phyloP scores from a whole-genome alignment of 2,797 vertebrate species.

The Platyrinchus mystaceus region DNA sequence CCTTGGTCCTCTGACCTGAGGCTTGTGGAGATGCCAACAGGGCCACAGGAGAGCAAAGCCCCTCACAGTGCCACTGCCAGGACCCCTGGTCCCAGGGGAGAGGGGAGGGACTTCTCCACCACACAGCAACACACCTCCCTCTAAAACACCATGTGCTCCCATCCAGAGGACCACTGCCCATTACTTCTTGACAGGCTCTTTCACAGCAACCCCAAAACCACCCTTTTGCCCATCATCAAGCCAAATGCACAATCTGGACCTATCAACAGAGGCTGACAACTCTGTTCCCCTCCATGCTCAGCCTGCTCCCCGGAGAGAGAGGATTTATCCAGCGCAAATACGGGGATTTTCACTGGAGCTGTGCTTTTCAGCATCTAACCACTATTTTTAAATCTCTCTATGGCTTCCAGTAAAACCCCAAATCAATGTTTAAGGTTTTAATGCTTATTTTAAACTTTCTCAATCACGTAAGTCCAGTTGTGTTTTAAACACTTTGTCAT shows the following conservation, averaged over 20 bases:
- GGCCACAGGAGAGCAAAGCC: fast-evolving
- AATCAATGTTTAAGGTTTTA: constrained; percentile 12
- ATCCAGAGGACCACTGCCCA: background rate
- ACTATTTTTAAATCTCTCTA: background rate
- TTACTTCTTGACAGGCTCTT: background rate
- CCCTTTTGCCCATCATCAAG: background rate
- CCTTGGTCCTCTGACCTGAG: background rate
- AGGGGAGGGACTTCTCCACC: background rate
- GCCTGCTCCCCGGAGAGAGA: background rate
- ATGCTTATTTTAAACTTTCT: background rate
- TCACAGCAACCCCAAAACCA: fast-evolving
- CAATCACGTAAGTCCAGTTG: background rate
- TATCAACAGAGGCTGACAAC: background rate
- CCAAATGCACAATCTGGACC: background rate
- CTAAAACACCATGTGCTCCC: background rate
- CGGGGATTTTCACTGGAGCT: background rate
- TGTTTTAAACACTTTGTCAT: constrained; percentile 18
- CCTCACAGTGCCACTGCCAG: fast-evolving
- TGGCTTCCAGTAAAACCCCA: constrained; percentile 2
- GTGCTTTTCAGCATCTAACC: constrained; percentile 15
- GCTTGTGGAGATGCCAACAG: background rate
- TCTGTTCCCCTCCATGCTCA: background rate
- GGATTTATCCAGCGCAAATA: background rate
- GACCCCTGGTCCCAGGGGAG: background rate
- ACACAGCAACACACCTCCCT: background rate